These are phyloP conservation scores for Dreissena rostriformis DNA, from an alignment of 1,140 invertebrate species.

Conservation along the genomic window DNA sequence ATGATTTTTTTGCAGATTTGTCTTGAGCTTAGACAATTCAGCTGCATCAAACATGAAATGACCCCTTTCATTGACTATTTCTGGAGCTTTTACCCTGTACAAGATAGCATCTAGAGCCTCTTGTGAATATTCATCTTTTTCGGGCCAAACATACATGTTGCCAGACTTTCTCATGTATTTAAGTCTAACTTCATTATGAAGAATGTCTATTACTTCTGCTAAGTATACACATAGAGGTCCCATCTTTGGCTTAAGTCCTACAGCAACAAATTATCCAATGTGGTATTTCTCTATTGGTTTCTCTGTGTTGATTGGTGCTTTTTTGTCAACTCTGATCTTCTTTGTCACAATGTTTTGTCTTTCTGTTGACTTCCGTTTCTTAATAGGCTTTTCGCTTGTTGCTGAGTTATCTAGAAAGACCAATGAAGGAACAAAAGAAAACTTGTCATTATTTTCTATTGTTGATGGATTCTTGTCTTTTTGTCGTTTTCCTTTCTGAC, in stretches of 20 bases:
- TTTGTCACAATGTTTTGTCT: neutral
- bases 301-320: neutral
- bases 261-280: slow-evolving; percentile 32
- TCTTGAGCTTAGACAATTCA: slow-evolving; percentile 16
- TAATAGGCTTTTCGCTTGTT: slow-evolving; percentile 28
- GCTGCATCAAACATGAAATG: slow-evolving; percentile 14
- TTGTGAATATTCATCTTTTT: slow-evolving; percentile 29
- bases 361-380: slow-evolving; percentile 33
- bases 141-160: slow-evolving; percentile 24
- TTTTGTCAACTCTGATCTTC: neutral
- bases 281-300: slow-evolving; percentile 11
- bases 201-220: slow-evolving; percentile 25
- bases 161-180: slow-evolving; percentile 45
- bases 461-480: neutral
- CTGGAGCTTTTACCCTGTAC: slow-evolving; percentile 17
- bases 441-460: too few species aligned
- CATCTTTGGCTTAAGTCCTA: slow-evolving; percentile 41
- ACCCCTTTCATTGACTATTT: slow-evolving; percentile 40
- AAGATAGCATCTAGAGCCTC: slow-evolving; percentile 10
- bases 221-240: slow-evolving; percentile 44
- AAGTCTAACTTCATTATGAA: slow-evolving; percentile 14
- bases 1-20: slow-evolving; percentile 12
- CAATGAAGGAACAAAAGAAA: too few species aligned
- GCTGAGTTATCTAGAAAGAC: slow-evolving; percentile 17
- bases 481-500: slow-evolving; percentile 3